A percentile compares a stretch with the other conserved stretches of the same genome.
Conservation (phyloP, 2,113 vertebrate species). For the Caloenas nicobarica region DNA sequence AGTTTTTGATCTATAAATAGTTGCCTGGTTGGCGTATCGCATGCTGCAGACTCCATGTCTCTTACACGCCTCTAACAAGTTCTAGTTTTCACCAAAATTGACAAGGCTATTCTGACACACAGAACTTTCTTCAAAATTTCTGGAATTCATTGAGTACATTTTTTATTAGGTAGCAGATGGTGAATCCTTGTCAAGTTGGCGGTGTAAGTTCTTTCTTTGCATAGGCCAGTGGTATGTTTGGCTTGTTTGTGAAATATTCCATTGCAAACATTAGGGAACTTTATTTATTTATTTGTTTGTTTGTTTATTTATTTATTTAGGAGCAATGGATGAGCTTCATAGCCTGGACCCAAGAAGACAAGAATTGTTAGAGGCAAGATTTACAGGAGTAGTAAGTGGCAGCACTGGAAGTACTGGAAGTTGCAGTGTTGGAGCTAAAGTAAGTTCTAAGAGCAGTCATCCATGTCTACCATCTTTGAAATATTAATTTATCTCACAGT, state of each 20-base stretch:
- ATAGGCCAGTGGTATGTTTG: not conserved
- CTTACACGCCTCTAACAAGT: not conserved
- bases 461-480: not conserved
- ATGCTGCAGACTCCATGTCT: not conserved
- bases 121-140: not conserved
- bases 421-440: constrained; percentile 96
- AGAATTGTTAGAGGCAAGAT: constrained; percentile 96
- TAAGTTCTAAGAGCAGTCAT: constrained; percentile 71
- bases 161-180: not conserved
- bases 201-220: not conserved
- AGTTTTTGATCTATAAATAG: constrained; percentile 32
- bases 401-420: constrained; percentile 97
- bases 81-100: not conserved
- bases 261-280: not conserved
- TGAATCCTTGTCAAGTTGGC: not conserved
- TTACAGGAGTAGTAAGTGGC: constrained; percentile 94
- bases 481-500: not conserved
- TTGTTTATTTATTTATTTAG: constrained; percentile 69
- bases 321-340: constrained; percentile 99
- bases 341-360: constrained; percentile 98
- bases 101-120: not conserved
- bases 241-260: not conserved
- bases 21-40: not conserved
- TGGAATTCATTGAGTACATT: not conserved
- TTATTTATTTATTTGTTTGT: not conserved